Percentiles rank a stretch among this genome's conserved stretches.
These are phyloP conservation scores for Graptemys geographica DNA, from an alignment of 2,797 vertebrate species.

Conservation along the genomic window DNA sequence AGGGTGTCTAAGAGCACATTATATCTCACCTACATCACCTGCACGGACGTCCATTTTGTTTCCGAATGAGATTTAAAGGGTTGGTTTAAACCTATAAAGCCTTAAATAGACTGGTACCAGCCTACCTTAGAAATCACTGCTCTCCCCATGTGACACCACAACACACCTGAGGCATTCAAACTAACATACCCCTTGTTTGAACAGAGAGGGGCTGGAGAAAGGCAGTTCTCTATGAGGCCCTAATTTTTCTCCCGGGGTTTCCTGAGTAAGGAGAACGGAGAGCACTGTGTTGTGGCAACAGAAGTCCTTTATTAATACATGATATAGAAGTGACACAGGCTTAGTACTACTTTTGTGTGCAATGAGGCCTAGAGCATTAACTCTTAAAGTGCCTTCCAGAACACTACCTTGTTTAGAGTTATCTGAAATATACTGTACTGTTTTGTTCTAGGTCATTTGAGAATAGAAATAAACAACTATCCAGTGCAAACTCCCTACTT, in stretches of 20 bases:
- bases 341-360: background rate
- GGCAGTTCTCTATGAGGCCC: constrained; percentile 3
- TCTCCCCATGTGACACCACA: background rate
- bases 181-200: background rate
- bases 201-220: background rate
- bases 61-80: background rate
- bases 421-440: background rate
- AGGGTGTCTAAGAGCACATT: background rate
- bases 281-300: background rate
- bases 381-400: background rate
- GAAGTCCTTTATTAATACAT: background rate
- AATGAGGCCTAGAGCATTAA: background rate
- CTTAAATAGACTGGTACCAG: background rate
- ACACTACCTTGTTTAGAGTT: background rate
- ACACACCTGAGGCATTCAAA: background rate
- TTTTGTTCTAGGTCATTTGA: background rate
- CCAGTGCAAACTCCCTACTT: background rate
- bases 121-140: background rate
- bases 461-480: background rate
- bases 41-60: fast-evolving
- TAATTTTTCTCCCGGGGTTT: constrained; percentile 10
- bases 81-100: background rate
- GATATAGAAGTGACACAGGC: background rate
- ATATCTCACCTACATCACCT: fast-evolving
- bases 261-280: background rate